These are phyloP conservation scores for Syrmaticus mikado DNA, from an alignment of 2,113 vertebrate genomes.

Conservation along the genomic window DNA sequence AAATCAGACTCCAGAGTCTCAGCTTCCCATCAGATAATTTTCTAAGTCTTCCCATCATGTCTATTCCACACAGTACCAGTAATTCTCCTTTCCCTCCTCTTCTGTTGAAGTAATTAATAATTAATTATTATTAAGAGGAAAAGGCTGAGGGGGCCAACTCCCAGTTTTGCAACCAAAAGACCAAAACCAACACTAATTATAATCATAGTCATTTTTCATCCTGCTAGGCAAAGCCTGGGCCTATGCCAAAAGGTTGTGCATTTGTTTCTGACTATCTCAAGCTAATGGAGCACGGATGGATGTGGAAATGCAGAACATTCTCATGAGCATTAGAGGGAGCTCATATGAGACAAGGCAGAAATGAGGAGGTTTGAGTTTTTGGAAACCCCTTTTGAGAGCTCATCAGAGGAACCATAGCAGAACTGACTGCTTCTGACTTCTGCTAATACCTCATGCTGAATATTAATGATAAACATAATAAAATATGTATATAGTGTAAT, in stretches of 20 bases:
- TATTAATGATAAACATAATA: slow-evolving; percentile 73
- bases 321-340: slow-evolving; percentile 22
- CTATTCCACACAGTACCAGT: not conserved
- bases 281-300: not conserved
- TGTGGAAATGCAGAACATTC: not conserved
- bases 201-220: not conserved
- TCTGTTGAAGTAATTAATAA: slow-evolving; percentile 32
- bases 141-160: not conserved
- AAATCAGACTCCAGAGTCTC: slow-evolving; percentile 36
- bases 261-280: not conserved
- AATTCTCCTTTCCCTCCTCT: slow-evolving; percentile 33
- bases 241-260: not conserved
- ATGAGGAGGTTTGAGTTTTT: slow-evolving; percentile 14
- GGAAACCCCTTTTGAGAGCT: slow-evolving; percentile 13
- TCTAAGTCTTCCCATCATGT: not conserved
- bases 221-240: not conserved
- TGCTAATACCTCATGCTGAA: slow-evolving; percentile 53
- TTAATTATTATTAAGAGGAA: slow-evolving; percentile 50
- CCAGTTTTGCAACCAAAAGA: slow-evolving; percentile 30
- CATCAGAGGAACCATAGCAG: slow-evolving; percentile 26
- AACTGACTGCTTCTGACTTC: slow-evolving; percentile 69
- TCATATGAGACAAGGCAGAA: slow-evolving; percentile 27
- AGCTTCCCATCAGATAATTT: not conserved
- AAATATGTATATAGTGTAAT: slow-evolving; percentile 72
- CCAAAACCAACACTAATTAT: not conserved